A percentile compares a stretch with the other conserved stretches of the same genome.
These are phyloP conservation scores for Acanthornis magna DNA, from an alignment of 2,797 vertebrate genomes.

Conservation along the genomic window DNA sequence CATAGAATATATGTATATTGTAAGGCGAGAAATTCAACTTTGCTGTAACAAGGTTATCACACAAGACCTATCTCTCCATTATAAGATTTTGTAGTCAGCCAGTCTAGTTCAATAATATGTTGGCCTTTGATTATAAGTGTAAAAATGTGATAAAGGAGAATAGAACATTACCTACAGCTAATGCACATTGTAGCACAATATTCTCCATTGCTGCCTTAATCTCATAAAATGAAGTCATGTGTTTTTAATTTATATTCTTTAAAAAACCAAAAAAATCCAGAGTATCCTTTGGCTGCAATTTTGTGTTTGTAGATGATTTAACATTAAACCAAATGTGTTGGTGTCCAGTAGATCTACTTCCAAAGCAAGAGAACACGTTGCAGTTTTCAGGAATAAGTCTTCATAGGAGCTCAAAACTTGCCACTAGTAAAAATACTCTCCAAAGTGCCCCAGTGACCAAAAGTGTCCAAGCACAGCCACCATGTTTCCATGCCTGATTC, in stretches of 20 bases:
- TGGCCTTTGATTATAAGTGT: conserved; percentile 39
- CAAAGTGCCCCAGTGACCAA: neutral
- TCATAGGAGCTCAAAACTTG: neutral
- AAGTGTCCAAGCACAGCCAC: neutral
- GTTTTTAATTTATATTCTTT: neutral
- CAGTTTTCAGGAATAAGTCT: neutral
- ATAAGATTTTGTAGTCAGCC: neutral
- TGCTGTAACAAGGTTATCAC: neutral
- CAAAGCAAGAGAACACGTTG: neutral
- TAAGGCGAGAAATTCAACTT: conserved; percentile 23
- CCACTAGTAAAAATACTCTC: neutral
- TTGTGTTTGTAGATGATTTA: neutral
- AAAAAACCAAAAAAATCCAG: neutral
- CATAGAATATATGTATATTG: conserved; percentile 13
- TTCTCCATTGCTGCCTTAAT: conserved; percentile 70
- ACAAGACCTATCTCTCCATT: neutral
- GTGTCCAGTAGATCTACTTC: neutral
- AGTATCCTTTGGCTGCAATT: neutral
- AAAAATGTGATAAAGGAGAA: conserved; percentile 11
- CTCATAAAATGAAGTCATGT: neutral
- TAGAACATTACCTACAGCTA: conserved; percentile 2
- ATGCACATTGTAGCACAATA: conserved; percentile 36
- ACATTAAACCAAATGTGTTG: neutral
- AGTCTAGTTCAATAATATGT: neutral
- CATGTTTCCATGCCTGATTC: neutral